Evolutionary conservation across 2,888 invertebrate genomes (phyloP), one percentile per base, ranked within the genome.

Genomic region (Parnassius glacialis): DNA sequence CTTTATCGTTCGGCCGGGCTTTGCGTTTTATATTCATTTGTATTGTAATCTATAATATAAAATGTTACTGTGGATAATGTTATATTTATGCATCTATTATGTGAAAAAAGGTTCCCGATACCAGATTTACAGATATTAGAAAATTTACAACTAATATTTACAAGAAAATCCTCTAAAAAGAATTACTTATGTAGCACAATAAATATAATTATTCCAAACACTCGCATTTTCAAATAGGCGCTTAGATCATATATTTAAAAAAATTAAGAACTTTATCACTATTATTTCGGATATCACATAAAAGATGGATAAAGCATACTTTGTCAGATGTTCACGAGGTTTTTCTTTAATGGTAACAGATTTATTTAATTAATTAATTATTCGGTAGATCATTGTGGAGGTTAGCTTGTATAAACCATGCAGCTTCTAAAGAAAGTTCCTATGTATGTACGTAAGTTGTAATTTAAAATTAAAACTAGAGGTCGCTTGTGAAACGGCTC

Each of bases 361-460:
- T 86, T 89, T 83, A 84, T 87, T 88, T 87, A 77, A 79, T 68
- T 80, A 77, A 78, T 83, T 83, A 80, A 86, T 87, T 85, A 87
- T 84, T 87, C 79, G 83, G 87, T 90, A 90, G 90, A 84, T 87
- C 88, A 89, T 87, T 89, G 89, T 89, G 90, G 86, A 85, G 87
- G 85, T 87, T 90, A 90, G 90, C 90, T 91, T 91, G 90, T 91
- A 90, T 84, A 91, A 90, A 90, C 89, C 87, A 87, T 90, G 91
- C 91, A 91, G 91, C 91, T 91, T 91, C 90, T 90, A 88, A 91
- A 87, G 80, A 91, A 90, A 91, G 91, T 91, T 91, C 91, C 91
- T 91, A 91, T 91, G 90, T 90, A 90, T 90, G 90, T 90, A 90
- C 89, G 89, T 91, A 91, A 90, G 90, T 79, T 83, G 88, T 90